Evolutionary conservation across 2,797 vertebrate genomes (phyloP).

Genomic region (Ciconia nigra): DNA sequence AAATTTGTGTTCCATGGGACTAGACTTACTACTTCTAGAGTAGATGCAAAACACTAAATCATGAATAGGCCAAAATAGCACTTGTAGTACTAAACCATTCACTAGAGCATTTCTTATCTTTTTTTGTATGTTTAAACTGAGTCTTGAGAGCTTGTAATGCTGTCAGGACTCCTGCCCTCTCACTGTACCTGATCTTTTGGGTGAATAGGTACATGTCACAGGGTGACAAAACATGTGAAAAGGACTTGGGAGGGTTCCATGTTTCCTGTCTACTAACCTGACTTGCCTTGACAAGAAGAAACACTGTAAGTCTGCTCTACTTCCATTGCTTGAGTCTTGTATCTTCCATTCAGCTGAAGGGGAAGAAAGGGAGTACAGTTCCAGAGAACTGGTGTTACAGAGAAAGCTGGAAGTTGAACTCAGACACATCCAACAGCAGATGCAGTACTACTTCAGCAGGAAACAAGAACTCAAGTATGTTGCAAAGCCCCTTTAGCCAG

Average conservation of each 20-base stretch:
- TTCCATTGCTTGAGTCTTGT: background rate
- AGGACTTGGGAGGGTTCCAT: rapidly evolving
- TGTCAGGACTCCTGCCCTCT: background rate
- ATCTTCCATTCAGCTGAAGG: background rate
- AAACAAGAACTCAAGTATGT: constrained; percentile 84
- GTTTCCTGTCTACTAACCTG: background rate
- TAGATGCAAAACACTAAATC: background rate
- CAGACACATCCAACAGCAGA: constrained; percentile 77
- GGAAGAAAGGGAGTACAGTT: background rate
- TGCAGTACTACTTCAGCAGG: constrained; percentile 82
- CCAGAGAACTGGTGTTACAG: background rate
- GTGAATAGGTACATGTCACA: background rate
- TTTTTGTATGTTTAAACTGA: background rate
- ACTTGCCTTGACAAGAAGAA: background rate
- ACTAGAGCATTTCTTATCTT: background rate
- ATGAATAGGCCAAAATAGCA: background rate
- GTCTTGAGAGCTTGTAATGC: background rate
- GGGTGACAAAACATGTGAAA: background rate
- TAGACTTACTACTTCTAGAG: background rate
- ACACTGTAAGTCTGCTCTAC: background rate
- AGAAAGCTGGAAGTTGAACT: constrained; percentile 80
- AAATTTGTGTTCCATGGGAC: background rate
- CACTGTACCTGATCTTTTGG: background rate
- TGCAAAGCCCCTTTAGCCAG: background rate
- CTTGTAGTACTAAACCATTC: background rate